phyloP scores from a whole-genome alignment of 2,113 vertebrate genomes.

The Rousettus leschenaultii region DNA sequence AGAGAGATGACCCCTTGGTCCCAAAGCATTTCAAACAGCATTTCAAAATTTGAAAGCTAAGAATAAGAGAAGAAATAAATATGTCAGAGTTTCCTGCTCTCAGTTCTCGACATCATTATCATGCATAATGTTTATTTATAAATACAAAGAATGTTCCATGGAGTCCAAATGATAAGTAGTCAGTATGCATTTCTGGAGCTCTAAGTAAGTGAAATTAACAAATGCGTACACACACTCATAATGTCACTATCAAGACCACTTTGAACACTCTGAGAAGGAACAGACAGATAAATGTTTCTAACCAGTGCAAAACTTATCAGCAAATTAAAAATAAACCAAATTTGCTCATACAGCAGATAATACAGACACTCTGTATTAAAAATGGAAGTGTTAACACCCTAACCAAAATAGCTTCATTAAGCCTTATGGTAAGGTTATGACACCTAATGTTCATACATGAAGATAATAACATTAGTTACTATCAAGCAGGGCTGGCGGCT shows the following conservation, averaged over 20 bases:
- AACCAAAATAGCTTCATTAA: constrained; percentile 28
- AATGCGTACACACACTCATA: background rate
- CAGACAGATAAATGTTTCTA: background rate
- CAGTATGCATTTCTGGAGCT: background rate
- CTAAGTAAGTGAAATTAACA: background rate
- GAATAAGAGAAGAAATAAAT: background rate
- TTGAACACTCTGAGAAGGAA: constrained; percentile 11
- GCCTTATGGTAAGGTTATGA: background rate
- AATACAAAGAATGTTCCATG: constrained; percentile 17
- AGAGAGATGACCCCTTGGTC: background rate
- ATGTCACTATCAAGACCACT: background rate
- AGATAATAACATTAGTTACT: background rate
- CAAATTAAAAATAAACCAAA: constrained; percentile 44
- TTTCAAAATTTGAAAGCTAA: background rate
- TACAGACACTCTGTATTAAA: background rate
- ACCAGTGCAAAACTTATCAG: background rate
- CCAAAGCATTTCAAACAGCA: background rate
- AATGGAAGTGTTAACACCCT: background rate
- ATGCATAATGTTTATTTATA: background rate
- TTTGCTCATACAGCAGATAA: background rate
- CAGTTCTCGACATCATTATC: background rate
- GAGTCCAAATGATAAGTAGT: background rate
- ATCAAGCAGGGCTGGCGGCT: background rate
- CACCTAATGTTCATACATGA: background rate
- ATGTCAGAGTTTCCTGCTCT: background rate